phyloP scores from a whole-genome alignment of 2,797 vertebrate species.

The Melanotaenia maccullochi region DNA sequence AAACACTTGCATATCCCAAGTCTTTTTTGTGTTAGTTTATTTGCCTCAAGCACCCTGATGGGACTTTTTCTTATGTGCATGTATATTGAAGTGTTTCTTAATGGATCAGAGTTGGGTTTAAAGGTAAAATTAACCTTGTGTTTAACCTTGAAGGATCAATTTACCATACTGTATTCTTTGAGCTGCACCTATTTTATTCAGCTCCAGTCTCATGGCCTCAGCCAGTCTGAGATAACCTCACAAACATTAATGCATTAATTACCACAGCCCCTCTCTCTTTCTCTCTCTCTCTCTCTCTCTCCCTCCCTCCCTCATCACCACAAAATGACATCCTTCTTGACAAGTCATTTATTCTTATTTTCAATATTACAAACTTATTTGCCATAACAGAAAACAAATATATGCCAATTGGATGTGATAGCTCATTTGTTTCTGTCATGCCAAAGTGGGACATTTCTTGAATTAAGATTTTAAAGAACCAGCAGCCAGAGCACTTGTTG shows the following conservation, averaged over 20 bases:
- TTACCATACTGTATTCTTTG: slow-evolving; percentile 20
- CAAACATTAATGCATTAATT: slow-evolving; percentile 38
- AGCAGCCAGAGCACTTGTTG: slow-evolving; percentile 41
- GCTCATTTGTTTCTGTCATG: slow-evolving; percentile 66
- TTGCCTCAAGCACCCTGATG: slow-evolving; percentile 14
- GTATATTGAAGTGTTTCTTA: slow-evolving; percentile 5
- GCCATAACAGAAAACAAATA: slow-evolving; percentile 53
- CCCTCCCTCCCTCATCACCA: slow-evolving; percentile 35
- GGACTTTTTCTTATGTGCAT: slow-evolving; percentile 4
- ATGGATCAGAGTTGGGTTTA: slow-evolving; percentile 38
- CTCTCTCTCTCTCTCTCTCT: neutral
- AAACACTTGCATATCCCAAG: neutral
- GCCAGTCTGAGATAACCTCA: slow-evolving; percentile 43
- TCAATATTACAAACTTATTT: slow-evolving; percentile 55
- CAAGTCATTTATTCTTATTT: slow-evolving; percentile 66
- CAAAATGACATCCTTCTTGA: slow-evolving; percentile 47
- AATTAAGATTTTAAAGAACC: slow-evolving; percentile 53
- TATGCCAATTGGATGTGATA: slow-evolving; percentile 59
- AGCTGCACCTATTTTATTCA: slow-evolving; percentile 34
- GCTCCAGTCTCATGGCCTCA: slow-evolving; percentile 13
- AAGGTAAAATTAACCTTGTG: slow-evolving; percentile 44
- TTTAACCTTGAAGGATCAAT: slow-evolving; percentile 39
- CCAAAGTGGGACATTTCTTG: slow-evolving; percentile 37
- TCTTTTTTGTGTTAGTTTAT: slow-evolving; percentile 13
- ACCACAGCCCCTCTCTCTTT: slow-evolving; percentile 6